phyloP scores from a whole-genome alignment of 1,140 invertebrate genomes.

The Meloidogyne chitwoodi region DNA sequence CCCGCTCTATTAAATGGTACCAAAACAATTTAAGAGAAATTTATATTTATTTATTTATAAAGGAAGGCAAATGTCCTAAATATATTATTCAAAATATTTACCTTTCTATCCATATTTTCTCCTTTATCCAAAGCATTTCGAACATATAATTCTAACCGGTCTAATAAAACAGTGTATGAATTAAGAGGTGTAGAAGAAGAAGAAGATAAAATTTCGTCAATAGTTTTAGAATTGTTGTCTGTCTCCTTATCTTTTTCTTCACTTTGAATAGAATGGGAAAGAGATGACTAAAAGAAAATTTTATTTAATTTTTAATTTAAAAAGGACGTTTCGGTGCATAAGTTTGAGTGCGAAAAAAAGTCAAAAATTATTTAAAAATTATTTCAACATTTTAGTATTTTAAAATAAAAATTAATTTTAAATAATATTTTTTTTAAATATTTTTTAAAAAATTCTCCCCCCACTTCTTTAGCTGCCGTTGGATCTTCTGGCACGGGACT shows the following conservation, averaged over 20 bases:
- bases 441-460: not conserved
- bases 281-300: not conserved
- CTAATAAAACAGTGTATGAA: slow-evolving; percentile 38
- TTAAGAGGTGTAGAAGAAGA: slow-evolving; percentile 24
- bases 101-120: slow-evolving; percentile 48
- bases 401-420: too few relatives aligned
- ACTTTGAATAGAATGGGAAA: slow-evolving; percentile 3
- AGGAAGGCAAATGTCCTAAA: too few relatives aligned
- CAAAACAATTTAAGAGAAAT: too few relatives aligned
- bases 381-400: too few relatives aligned
- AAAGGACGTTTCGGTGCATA: too few relatives aligned
- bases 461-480: slow-evolving; percentile 24
- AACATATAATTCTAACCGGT: slow-evolving; percentile 51
- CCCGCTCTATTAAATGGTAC: too few relatives aligned
- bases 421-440: too few relatives aligned
- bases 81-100: too few relatives aligned
- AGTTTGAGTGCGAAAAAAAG: too few relatives aligned
- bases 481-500: slow-evolving; percentile 45
- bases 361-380: too few relatives aligned
- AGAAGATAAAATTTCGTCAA: not conserved
- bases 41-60: too few relatives aligned
- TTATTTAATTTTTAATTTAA: too few relatives aligned
- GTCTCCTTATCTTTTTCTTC: not conserved
- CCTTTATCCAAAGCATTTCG: slow-evolving; percentile 37
- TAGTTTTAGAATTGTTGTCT: slow-evolving; percentile 5